Conservation (phyloP, 2,888 invertebrate genomes). For the Tipula helvola region DNA sequence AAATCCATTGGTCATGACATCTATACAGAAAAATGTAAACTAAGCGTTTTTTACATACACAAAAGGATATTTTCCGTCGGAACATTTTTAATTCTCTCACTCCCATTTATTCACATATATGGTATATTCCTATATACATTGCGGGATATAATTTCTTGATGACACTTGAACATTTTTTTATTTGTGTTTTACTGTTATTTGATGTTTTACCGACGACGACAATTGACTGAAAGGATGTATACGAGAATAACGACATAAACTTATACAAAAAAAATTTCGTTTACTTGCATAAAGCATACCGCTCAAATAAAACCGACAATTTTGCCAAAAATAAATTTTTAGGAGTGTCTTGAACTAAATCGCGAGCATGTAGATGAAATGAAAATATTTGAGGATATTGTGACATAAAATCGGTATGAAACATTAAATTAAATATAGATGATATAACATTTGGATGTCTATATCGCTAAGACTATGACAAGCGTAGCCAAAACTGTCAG, state of each 20-base stretch:
- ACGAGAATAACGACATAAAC: too few species aligned
- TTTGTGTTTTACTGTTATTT: not conserved
- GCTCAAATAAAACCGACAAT: not conserved
- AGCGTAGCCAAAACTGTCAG: too few species aligned
- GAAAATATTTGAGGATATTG: too few species aligned
- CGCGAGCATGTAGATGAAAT: too few species aligned
- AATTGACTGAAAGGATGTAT: not conserved
- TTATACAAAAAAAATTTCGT: not conserved
- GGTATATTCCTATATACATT: not conserved
- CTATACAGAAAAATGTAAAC: not conserved
- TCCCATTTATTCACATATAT: not conserved
- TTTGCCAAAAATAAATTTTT: too few species aligned
- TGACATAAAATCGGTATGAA: too few species aligned
- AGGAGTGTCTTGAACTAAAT: too few species aligned
- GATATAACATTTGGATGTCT: too few species aligned
- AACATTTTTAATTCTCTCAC: not conserved
- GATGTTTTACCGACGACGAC: not conserved
- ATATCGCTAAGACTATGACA: too few species aligned
- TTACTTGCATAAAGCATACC: not conserved
- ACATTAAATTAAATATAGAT: too few species aligned
- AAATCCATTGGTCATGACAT: not conserved
- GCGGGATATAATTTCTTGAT: not conserved
- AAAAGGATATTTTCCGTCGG: not conserved
- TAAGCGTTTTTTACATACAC: not conserved
- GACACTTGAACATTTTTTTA: not conserved